Conservation (phyloP, 2,797 vertebrate genomes). For the Etheostoma perlongum region DNA sequence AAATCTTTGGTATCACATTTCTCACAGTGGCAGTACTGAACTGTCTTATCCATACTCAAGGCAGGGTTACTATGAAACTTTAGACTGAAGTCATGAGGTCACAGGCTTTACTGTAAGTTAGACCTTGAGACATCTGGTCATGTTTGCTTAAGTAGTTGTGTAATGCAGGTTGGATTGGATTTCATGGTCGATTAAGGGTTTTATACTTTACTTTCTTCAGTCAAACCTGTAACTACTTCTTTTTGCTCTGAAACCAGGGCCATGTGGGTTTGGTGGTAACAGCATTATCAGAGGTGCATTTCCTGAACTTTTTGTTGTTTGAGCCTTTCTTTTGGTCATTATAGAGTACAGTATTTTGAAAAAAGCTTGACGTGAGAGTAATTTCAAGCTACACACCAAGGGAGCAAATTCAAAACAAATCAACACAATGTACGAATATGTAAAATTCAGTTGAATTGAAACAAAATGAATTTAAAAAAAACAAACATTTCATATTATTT, state of each 20-base stretch:
- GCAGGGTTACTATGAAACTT: conserved; percentile 38
- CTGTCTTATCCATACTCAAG: conserved; percentile 2
- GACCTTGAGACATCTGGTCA: conserved; percentile 22
- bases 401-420: neutral
- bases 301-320: neutral
- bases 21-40: neutral
- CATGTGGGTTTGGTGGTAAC: conserved; percentile 8
- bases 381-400: neutral
- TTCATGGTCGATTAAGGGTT: conserved; percentile 28
- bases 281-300: neutral
- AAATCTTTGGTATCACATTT: conserved; percentile 18
- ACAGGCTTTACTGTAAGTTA: conserved; percentile 17
- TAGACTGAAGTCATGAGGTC: conserved; percentile 41
- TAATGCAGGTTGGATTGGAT: conserved; percentile 23
- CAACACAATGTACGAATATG: neutral
- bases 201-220: conserved; percentile 19
- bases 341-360: too few relatives aligned
- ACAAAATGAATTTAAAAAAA: too few relatives aligned
- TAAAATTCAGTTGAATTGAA: too few relatives aligned
- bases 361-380: neutral
- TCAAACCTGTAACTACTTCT: conserved; percentile 20
- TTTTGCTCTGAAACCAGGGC: neutral
- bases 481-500: too few relatives aligned
- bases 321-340: neutral
- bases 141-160: conserved; percentile 36